phyloP scores from a whole-genome alignment of 2,888 invertebrate genomes.

The Ctenicera cuprea region DNA sequence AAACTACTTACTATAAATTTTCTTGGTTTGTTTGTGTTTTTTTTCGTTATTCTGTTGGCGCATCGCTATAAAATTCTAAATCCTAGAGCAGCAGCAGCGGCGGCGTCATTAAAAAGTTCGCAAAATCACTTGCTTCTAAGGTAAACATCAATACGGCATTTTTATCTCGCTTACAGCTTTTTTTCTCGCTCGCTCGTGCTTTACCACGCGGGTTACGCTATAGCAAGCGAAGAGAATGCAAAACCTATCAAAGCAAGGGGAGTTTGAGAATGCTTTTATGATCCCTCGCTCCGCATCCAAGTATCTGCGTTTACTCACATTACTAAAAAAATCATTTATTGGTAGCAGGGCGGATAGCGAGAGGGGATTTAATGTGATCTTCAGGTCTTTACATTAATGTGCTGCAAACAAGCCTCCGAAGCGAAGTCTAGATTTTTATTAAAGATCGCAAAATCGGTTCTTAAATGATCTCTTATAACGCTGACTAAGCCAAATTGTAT shows the following conservation, averaged over 20 bases:
- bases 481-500: too few relatives aligned
- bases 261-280: conserved; percentile 35
- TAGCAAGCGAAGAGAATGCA: conserved; percentile 24
- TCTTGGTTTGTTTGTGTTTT: too few relatives aligned
- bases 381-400: conserved; percentile 31
- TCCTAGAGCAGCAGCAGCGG: neutral
- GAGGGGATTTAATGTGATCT: conserved; percentile 33
- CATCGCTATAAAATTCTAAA: neutral
- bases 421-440: conserved; percentile 24
- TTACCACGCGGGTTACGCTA: neutral
- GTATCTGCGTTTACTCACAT: conserved; percentile 38
- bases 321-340: conserved; percentile 37
- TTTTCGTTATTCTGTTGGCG: neutral
- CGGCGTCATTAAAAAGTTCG: conserved; percentile 23
- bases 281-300: conserved; percentile 30
- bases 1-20: too few relatives aligned
- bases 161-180: conserved; percentile 13
- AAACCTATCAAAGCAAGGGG: conserved; percentile 37
- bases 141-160: conserved; percentile 14
- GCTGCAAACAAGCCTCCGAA: conserved; percentile 15
- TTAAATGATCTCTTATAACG: too few relatives aligned
- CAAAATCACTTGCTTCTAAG: conserved; percentile 16
- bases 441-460: conserved; percentile 10
- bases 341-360: conserved; percentile 21
- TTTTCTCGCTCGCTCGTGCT: conserved; percentile 14